phyloP scores from a whole-genome alignment of 2,797 vertebrate genomes.

The Zalophus californianus region DNA sequence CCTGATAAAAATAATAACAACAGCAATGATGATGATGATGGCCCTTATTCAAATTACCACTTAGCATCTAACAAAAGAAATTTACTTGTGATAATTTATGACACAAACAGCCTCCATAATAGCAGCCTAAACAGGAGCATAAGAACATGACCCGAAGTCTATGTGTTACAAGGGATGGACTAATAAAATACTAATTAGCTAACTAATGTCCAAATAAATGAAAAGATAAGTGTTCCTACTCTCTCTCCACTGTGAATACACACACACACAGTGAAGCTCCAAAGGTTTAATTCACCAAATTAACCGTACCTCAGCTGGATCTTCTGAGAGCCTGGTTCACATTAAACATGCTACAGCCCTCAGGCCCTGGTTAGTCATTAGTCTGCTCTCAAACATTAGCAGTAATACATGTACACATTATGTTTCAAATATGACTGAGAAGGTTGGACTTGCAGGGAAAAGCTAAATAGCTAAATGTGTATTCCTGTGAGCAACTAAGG shows the following conservation, averaged over 20 bases:
- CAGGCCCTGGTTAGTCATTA: no score
- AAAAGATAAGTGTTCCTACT: background rate
- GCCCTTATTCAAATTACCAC: background rate
- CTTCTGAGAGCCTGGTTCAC: background rate
- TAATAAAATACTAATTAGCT: background rate
- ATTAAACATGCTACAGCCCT: background rate
- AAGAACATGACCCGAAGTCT: background rate
- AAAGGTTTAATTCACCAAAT: background rate
- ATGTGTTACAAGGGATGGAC: background rate
- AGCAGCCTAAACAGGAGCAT: background rate
- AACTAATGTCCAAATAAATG: background rate
- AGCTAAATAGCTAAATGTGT: slow-evolving; percentile 5
- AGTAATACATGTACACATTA: background rate
- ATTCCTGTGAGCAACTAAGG: background rate
- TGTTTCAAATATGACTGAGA: slow-evolving; percentile 20
- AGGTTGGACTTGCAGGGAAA: background rate
- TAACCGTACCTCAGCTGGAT: background rate
- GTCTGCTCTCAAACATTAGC: background rate
- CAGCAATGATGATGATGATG: background rate
- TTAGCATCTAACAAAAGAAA: slow-evolving; percentile 1
- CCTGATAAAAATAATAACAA: background rate
- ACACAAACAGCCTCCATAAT: background rate
- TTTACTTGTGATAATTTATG: slow-evolving; percentile 1
- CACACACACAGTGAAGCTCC: background rate
- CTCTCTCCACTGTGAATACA: background rate